phyloP scores from a whole-genome alignment of 1,140 invertebrate species.

The Caligus rogercresseyi region DNA sequence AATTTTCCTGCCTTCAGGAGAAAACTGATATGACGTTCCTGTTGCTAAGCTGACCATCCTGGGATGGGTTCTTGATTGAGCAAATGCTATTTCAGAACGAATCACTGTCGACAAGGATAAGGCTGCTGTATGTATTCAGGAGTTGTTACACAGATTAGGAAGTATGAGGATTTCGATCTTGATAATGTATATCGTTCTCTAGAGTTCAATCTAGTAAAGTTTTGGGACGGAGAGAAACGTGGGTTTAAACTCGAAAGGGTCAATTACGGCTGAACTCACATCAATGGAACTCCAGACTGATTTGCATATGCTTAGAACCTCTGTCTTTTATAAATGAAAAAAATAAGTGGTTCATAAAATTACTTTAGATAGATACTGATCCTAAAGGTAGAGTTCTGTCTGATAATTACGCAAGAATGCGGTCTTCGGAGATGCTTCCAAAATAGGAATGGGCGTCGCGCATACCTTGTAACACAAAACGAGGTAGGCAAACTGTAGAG shows the following conservation, averaged over 20 bases:
- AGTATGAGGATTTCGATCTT: neutral
- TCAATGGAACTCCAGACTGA: neutral
- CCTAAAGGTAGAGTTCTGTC: neutral
- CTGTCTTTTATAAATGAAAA: neutral
- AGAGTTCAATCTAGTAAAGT: neutral
- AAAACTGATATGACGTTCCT: neutral
- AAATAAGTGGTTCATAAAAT: neutral
- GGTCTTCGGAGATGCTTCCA: too few relatives aligned
- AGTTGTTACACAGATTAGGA: too few relatives aligned
- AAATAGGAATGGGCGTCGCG: too few relatives aligned
- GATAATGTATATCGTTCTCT: neutral
- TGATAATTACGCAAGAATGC: neutral
- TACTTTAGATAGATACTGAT: neutral
- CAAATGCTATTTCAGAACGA: neutral
- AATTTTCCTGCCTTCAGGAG: neutral
- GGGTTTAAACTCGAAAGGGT: neutral
- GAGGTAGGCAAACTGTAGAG: too few relatives aligned
- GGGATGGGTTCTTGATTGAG: neutral
- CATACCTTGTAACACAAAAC: too few relatives aligned
- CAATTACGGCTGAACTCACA: neutral
- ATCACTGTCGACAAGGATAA: neutral
- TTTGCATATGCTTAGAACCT: neutral
- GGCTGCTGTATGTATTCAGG: neutral
- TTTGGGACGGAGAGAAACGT: constrained; percentile 7
- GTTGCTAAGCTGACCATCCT: neutral